These are phyloP conservation scores for Apis laboriosa DNA, from an alignment of 1,140 invertebrate genomes.

Conservation along the genomic window DNA sequence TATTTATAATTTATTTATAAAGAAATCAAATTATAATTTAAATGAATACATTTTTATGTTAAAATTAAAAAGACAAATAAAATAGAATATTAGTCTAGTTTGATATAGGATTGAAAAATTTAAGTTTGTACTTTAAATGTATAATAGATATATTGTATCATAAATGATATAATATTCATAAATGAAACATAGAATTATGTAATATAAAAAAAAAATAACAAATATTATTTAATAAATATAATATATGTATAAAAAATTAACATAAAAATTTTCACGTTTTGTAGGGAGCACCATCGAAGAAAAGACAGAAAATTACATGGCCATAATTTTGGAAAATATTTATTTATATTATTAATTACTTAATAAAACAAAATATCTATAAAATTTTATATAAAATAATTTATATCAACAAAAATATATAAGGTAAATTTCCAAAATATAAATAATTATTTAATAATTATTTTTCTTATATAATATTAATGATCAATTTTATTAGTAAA, in stretches of 20 bases:
- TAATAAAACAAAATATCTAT: background rate
- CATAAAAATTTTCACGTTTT: conserved; percentile 15
- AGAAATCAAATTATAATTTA: too few species aligned
- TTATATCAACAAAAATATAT: background rate
- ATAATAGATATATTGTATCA: background rate
- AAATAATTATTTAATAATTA: background rate
- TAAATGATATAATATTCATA: background rate
- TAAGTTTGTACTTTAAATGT: background rate
- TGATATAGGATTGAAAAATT: too few species aligned
- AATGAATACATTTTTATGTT: too few species aligned
- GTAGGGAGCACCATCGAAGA: conserved; percentile 48
- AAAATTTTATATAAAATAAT: background rate
- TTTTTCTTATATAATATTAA: background rate
- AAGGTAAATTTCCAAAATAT: background rate
- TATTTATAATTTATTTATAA: too few species aligned
- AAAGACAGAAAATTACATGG: conserved; percentile 72
- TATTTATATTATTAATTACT: background rate
- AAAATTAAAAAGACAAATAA: too few species aligned
- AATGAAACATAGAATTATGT: background rate
- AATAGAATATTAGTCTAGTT: too few species aligned
- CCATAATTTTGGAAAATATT: conserved; percentile 55
- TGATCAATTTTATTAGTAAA: background rate
- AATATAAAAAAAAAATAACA: background rate
- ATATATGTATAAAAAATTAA: background rate
- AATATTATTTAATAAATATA: background rate